A percentile compares a stretch with the other conserved stretches of the same genome.
phyloP scores from a whole-genome alignment of 2,888 invertebrate species.

The Atrina japonica region DNA sequence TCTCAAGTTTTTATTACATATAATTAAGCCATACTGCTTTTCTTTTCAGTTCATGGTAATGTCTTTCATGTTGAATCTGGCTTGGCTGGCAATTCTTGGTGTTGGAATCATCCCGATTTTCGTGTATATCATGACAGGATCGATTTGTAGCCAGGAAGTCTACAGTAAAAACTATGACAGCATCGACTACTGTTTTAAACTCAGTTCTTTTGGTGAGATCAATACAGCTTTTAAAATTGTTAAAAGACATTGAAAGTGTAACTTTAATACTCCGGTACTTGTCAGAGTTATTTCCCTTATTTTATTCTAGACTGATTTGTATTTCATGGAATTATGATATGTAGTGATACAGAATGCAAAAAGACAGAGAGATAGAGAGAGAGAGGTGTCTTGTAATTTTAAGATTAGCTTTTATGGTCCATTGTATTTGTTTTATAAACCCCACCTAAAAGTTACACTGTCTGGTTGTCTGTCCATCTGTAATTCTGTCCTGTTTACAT shows the following conservation, averaged over 20 bases:
- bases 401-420: too few relatives aligned
- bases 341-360: too few relatives aligned
- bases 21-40: too few relatives aligned
- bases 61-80: conserved; percentile 76
- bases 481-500: too few relatives aligned
- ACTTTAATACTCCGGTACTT: neutral
- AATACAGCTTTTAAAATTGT: neutral
- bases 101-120: conserved; percentile 74
- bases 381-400: too few relatives aligned
- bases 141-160: conserved; percentile 75
- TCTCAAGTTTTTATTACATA: too few relatives aligned
- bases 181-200: conserved; percentile 71
- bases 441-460: too few relatives aligned
- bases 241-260: neutral
- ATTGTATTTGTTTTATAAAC: too few relatives aligned
- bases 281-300: neutral
- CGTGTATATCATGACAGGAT: conserved; percentile 70
- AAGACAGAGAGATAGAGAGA: too few relatives aligned
- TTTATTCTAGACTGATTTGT: too few relatives aligned
- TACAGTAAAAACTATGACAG: conserved; percentile 67
- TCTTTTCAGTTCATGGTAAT: conserved; percentile 77
- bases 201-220: conserved; percentile 76
- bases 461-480: too few relatives aligned
- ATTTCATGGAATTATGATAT: too few relatives aligned
- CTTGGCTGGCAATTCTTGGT: conserved; percentile 75